A percentile compares a stretch with the other conserved stretches of the same genome.
phyloP scores from a whole-genome alignment of 2,113 vertebrate species.

The Cyphomyrus plagiostoma region DNA sequence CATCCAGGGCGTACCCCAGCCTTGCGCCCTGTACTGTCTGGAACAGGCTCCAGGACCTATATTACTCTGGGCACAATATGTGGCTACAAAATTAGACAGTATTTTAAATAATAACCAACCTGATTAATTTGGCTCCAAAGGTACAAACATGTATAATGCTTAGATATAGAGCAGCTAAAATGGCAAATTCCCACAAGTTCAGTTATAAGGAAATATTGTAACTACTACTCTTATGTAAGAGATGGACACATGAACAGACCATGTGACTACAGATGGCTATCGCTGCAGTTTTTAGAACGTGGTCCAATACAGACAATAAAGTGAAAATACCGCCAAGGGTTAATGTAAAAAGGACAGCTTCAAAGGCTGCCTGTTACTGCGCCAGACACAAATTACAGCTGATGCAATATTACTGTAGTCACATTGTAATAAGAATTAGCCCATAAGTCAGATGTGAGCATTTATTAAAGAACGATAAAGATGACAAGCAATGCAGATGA shows the following conservation, averaged over 20 bases:
- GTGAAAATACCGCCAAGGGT: neutral
- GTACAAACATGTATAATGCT: neutral
- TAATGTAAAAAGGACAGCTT: neutral
- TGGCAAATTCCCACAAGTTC: neutral
- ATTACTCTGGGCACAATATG: neutral
- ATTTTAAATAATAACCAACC: neutral
- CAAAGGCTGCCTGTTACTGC: neutral
- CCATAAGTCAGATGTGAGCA: neutral
- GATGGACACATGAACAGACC: neutral
- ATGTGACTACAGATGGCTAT: neutral
- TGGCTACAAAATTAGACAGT: neutral
- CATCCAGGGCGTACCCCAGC: neutral
- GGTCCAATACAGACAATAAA: neutral
- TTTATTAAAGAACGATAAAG: neutral
- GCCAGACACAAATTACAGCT: neutral
- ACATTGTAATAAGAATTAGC: neutral
- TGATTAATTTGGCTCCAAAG: neutral
- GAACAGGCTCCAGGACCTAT: neutral
- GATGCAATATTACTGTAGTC: constrained; percentile 1
- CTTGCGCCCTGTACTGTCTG: neutral
- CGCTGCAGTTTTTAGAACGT: neutral
- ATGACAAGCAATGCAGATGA: neutral
- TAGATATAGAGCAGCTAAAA: neutral
- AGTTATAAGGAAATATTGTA: neutral
- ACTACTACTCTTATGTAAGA: neutral